These are phyloP conservation scores for Parochlus steinenii DNA, from an alignment of 2,888 invertebrate genomes.

Conservation along the genomic window DNA sequence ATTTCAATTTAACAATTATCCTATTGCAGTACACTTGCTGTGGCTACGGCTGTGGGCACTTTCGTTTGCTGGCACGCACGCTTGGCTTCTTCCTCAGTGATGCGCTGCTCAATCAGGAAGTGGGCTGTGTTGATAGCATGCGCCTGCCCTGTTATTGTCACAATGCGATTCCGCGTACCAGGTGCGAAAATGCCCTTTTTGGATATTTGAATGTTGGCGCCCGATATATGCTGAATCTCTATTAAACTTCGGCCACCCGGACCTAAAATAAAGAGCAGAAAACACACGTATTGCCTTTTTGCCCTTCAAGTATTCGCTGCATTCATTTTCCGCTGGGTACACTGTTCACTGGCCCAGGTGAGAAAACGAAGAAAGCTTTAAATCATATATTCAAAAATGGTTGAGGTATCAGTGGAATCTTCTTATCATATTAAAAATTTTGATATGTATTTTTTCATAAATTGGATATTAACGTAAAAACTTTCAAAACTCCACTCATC, in stretches of 20 bases:
- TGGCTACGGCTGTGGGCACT: slow-evolving; percentile 33
- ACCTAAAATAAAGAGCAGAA: too few species aligned
- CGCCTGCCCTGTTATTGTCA: slow-evolving; percentile 82
- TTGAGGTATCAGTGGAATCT: too few species aligned
- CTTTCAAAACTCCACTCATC: too few species aligned
- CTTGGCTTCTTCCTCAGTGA: slow-evolving; percentile 89
- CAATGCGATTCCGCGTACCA: slow-evolving; percentile 92
- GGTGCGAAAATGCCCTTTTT: slow-evolving; percentile 97
- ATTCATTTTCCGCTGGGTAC: too few species aligned
- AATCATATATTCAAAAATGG: too few species aligned
- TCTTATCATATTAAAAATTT: too few species aligned
- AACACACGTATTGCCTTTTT: slow-evolving; percentile 13
- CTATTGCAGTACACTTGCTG: slow-evolving; percentile 17
- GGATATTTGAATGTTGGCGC: slow-evolving; percentile 95
- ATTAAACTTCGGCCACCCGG: slow-evolving; percentile 91
- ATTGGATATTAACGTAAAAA: too few species aligned
- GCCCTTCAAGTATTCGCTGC: neutral
- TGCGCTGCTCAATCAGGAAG: slow-evolving; percentile 91
- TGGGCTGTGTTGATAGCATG: slow-evolving; percentile 83
- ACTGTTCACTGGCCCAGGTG: too few species aligned
- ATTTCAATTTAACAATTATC: too few species aligned
- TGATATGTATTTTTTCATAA: too few species aligned
- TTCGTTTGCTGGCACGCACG: slow-evolving; percentile 78
- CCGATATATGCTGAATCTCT: slow-evolving; percentile 93
- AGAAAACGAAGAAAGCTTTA: too few species aligned